Evolutionary conservation across 2,113 vertebrate genomes (phyloP), one percentile per base, ranked within the genome.

Genomic region (Serinus canaria): DNA sequence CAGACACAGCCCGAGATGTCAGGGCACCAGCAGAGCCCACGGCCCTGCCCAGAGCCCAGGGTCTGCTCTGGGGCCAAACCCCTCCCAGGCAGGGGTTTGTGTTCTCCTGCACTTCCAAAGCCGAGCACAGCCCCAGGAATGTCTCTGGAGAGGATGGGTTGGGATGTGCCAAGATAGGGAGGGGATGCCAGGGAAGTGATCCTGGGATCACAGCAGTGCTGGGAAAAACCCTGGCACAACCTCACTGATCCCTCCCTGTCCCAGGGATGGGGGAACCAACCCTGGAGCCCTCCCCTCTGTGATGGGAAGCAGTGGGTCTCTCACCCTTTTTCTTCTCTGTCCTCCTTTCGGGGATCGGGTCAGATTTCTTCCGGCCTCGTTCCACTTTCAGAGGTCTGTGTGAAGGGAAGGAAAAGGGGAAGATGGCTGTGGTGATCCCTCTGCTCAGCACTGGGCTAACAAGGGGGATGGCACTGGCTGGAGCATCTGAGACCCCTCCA

Each of bases 291-390:
- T 59, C 8, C 46, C 13, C 21, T 46, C 79, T 13, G 31, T 2
- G 28, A 31, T 3, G 6, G 19, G 35, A 27, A 75, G 20, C 41
- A 70, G 25, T 0, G 2, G 6, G 30, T 7, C 64, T 35, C 97
- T 97, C 50, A 99, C 99, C 99, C 97, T 98, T 99, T 94, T 99
- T 99, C 98, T 99, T 99, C 89, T 99, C 99, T 43, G 98, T 96
- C 94, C 98, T 99, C 88, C 98, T 99, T 39, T 98, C 98, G 0
- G 97, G 97, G 44, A 95, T 93, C 4, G 97, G 97, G 74, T 99
- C 99, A 1, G 98, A 94, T 94, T 98, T 99, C 91, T 99, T 99
- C 92, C 98, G 98, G 63, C 98, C 97, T 90, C 98, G 99, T 84
- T 99, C 99, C 30, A 97, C 97, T 94, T 98, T 99, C 11, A 97